A percentile compares a stretch with the other conserved stretches of the same genome.
These are phyloP conservation scores for Parazoanthus darwini DNA, from an alignment of 92 coral and sea anemone genomes.

Conservation along the genomic window DNA sequence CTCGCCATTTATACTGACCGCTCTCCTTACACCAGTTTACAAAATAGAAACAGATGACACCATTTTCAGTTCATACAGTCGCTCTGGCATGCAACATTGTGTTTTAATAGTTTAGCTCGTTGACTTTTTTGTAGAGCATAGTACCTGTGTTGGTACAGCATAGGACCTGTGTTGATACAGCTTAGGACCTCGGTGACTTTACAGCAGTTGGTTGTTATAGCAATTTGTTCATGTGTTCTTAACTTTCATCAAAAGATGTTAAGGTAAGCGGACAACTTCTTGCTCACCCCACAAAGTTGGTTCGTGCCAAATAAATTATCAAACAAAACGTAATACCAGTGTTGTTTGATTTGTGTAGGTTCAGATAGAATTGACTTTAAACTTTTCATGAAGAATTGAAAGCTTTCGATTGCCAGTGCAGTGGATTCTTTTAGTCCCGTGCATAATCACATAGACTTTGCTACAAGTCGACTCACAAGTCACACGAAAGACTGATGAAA, in stretches of 20 bases:
- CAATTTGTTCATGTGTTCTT: background rate
- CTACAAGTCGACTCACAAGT: no score
- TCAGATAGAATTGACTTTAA: background rate
- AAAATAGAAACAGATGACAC: background rate
- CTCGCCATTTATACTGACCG: background rate
- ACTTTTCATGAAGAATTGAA: no score
- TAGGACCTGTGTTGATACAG: background rate
- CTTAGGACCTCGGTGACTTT: slow-evolving; percentile 23
- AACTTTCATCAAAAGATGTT: slow-evolving; percentile 8
- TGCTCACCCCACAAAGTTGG: background rate
- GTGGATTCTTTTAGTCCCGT: no score
- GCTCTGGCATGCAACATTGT: background rate
- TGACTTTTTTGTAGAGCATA: background rate
- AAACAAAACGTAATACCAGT: background rate
- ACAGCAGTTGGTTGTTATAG: background rate
- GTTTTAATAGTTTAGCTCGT: background rate
- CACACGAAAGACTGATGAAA: no score
- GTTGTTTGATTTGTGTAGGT: background rate
- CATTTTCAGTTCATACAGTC: background rate
- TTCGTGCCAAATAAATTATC: slow-evolving; percentile 26
- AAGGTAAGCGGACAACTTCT: slow-evolving; percentile 5
- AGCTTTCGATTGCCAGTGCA: no score
- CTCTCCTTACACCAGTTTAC: background rate
- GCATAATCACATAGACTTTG: no score
- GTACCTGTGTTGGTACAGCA: background rate